Evolutionary conservation across 1,140 invertebrate species (phyloP).

Genomic region (Ips nitidus): DNA sequence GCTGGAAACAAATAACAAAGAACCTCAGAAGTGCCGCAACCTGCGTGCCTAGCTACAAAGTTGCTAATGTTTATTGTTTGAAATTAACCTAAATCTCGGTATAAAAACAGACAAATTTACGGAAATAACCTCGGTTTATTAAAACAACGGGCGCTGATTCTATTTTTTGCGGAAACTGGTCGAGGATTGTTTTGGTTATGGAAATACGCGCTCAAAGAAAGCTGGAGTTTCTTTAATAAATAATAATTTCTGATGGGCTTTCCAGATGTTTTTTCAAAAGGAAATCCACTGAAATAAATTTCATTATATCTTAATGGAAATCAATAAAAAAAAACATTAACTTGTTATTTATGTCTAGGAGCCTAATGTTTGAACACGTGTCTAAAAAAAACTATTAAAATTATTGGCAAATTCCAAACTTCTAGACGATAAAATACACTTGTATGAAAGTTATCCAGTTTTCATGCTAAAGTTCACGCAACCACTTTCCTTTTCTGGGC

Average conservation of each 20-base stretch:
- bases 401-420: neutral
- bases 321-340: too few species aligned
- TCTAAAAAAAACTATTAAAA: neutral
- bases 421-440: neutral
- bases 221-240: too few species aligned
- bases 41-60: neutral
- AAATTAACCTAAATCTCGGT: slow-evolving; percentile 21
- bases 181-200: too few species aligned
- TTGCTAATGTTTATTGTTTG: slow-evolving; percentile 22
- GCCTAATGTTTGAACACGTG: neutral
- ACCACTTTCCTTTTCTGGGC: neutral
- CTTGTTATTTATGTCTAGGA: neutral
- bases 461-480: neutral
- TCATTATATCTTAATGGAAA: too few species aligned
- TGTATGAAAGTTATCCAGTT: too few species aligned
- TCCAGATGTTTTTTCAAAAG: too few species aligned
- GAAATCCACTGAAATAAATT: too few species aligned
- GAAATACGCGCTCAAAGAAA: too few species aligned
- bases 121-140: slow-evolving; percentile 12
- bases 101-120: slow-evolving; percentile 22
- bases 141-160: neutral
- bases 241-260: too few species aligned
- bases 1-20: too few species aligned
- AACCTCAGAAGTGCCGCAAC: too few species aligned
- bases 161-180: too few species aligned